Evolutionary conservation across 2,113 vertebrate genomes (phyloP).

Genomic region (Antidorcas marsupialis): DNA sequence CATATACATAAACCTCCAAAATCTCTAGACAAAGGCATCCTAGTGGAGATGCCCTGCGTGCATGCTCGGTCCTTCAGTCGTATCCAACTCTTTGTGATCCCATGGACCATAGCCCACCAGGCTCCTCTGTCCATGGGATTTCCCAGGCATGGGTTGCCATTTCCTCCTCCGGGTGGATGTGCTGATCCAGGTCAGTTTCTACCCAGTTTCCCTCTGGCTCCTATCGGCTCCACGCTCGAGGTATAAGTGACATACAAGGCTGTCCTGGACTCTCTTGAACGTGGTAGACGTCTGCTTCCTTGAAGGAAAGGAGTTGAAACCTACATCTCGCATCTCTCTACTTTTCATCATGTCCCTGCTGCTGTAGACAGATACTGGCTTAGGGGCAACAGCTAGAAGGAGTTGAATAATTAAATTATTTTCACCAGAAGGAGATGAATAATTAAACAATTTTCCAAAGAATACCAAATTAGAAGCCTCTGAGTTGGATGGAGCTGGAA

Average conservation of each 20-base stretch:
- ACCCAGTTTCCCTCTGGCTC: background rate
- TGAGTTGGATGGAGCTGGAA: background rate
- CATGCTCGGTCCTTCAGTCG: background rate
- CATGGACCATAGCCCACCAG: background rate
- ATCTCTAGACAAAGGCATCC: background rate
- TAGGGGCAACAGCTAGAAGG: background rate
- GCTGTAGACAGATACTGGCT: background rate
- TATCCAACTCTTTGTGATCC: background rate
- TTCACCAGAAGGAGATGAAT: background rate
- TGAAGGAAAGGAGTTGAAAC: background rate
- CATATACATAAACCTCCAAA: background rate
- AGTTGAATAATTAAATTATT: background rate
- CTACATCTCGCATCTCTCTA: background rate
- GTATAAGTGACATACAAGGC: rapidly evolving
- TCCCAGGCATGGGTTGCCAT: background rate
- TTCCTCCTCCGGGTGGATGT: background rate
- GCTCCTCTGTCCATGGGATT: background rate
- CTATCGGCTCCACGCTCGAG: background rate
- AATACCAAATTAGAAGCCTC: background rate
- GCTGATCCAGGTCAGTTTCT: background rate
- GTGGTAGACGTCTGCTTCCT: background rate
- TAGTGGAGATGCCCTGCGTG: rapidly evolving
- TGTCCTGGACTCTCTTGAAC: background rate
- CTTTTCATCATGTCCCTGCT: background rate
- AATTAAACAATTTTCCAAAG: slow-evolving; percentile 5